Evolutionary conservation across 2,797 vertebrate species (phyloP).

Genomic region (Atherinosoma microstoma): DNA sequence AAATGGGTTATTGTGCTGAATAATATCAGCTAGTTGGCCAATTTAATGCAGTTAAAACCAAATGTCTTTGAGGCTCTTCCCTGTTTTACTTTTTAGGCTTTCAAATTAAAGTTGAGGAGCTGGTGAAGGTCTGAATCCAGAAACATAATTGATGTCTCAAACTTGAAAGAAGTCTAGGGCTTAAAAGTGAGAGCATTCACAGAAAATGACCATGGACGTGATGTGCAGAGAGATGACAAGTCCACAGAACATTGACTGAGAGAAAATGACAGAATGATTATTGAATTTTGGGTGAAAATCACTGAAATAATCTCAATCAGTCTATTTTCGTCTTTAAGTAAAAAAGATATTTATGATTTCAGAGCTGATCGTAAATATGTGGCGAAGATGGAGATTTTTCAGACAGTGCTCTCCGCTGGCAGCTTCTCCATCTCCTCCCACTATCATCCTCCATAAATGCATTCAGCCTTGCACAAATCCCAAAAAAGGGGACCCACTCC

Average conservation of each 20-base stretch:
- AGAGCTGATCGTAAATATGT: constrained; percentile 10
- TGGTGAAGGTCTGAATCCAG: neutral
- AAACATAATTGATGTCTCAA: neutral
- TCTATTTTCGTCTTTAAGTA: constrained; percentile 13
- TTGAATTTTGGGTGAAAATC: neutral
- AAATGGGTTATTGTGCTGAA: neutral
- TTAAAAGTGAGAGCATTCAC: neutral
- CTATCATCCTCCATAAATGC: constrained; percentile 51
- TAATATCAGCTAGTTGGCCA: neutral
- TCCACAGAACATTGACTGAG: neutral
- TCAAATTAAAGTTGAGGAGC: neutral
- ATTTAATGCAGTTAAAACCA: neutral
- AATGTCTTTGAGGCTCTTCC: neutral
- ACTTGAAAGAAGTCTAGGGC: neutral
- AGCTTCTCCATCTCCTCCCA: constrained; percentile 13
- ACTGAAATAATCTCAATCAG: constrained; percentile 5
- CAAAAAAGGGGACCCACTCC: constrained; percentile 50
- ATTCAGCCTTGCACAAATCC: constrained; percentile 60
- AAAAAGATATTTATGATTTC: constrained; percentile 25
- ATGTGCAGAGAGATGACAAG: neutral
- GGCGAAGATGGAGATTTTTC: constrained; percentile 38
- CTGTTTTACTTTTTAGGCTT: neutral
- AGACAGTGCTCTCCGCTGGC: constrained; percentile 8
- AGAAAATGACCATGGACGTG: neutral
- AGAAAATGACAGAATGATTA: neutral